Evolutionary conservation across 2,797 vertebrate genomes (phyloP), one percentile per base, ranked within the genome.

Genomic region (Alcedo quadribrachys): DNA sequence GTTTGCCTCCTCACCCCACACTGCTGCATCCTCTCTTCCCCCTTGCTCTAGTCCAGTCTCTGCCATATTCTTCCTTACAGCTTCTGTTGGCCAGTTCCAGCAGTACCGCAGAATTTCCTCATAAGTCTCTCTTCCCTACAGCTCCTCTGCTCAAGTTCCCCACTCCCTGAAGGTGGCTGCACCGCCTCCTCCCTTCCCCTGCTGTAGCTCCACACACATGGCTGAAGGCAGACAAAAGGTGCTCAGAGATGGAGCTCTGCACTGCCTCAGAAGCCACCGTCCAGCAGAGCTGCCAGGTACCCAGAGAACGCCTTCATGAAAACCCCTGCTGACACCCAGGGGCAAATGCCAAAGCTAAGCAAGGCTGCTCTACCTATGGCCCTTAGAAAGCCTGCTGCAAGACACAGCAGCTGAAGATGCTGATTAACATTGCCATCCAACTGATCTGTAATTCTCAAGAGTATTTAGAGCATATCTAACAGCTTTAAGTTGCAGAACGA

Each of bases 381-480:
- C 46, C 71, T 46, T 46, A 8, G 27, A 18, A 82, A 86, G 65
- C 67, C 42, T 7, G 0, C 55, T 9, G 55, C 77, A 79, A 87
- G 55, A 21, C 61, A 48, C 25, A 22, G 83, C 74, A 76, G 78
- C 68, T 74, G 85, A 91, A 73, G 83, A 61, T 70, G 79, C 68
- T 83, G 74, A 88, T 78, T 85, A 94, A 78, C 62, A 24, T 28
- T 14, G 79, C 73, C 84, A 58, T n/a, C 79, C 90, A 68, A 85
- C 45, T 19, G 2, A 70, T 8, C 25, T 20, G 28, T 22, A 43
- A 65, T 74, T 87, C 48, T 37, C 81, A 30, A 32, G 42, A 70
- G 61, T 63, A 89, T 89, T 87, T 82, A 43, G 86, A 89, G 89
- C 84, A 70, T 80, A 82, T 42, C 84, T 95, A 94, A 92, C 78